Evolutionary conservation across 2,113 vertebrate species (phyloP).

Genomic region (Odobenus rosmarus): DNA sequence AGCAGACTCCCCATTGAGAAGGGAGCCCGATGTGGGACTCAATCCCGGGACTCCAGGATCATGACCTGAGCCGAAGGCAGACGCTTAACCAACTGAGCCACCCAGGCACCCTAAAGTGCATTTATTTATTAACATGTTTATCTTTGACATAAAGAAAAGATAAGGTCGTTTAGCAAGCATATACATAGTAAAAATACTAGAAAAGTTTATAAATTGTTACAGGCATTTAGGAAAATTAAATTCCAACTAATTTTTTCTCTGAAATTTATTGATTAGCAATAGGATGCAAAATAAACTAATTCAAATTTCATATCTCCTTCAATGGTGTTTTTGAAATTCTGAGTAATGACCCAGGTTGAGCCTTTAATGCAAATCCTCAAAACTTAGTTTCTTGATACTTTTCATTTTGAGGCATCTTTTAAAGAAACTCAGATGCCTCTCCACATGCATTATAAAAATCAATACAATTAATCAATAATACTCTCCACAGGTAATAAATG

Average conservation of each 20-base stretch:
- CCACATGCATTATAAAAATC: slow-evolving; percentile 83
- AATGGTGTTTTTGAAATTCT: slow-evolving; percentile 75
- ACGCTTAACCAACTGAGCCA: no score
- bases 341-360: slow-evolving; percentile 76
- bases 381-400: slow-evolving; percentile 82
- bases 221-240: slow-evolving; percentile 57
- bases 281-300: slow-evolving; percentile 71
- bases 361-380: slow-evolving; percentile 79
- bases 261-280: slow-evolving; percentile 62
- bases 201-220: slow-evolving; percentile 49
- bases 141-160: slow-evolving; percentile 1
- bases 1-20: no score
- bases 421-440: slow-evolving; percentile 81
- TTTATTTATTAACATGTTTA: background rate
- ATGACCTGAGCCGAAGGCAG: no score
- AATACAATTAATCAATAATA: slow-evolving; percentile 87
- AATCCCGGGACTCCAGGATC: no score
- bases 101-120: no score
- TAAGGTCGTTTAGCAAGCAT: background rate
- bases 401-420: slow-evolving; percentile 83
- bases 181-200: background rate
- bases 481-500: slow-evolving; percentile 90
- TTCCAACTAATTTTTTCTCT: slow-evolving; percentile 59
- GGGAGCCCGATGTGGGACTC: no score
- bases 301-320: slow-evolving; percentile 74